Evolutionary conservation across 2,113 vertebrate genomes (phyloP).

Genomic region (Nothoprocta pentlandii): DNA sequence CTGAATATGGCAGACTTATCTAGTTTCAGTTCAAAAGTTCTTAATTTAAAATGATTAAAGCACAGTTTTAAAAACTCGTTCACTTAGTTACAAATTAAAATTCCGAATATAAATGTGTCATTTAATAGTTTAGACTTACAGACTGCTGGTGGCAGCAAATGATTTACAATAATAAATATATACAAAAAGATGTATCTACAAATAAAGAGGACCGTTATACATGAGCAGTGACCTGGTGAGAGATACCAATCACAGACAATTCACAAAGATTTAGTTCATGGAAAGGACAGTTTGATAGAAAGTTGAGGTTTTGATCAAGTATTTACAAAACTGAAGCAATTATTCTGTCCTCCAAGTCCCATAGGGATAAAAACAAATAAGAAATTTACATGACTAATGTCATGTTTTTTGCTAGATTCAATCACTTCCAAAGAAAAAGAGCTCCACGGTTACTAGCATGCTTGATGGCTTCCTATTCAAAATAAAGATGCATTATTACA

Average conservation of each 20-base stretch:
- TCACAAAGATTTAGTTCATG: constrained; percentile 88
- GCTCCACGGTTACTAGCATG: constrained; percentile 92
- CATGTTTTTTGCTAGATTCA: constrained; percentile 90
- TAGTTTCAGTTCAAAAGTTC: constrained; percentile 81
- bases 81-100: constrained; percentile 86
- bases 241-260: constrained; percentile 90
- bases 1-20: constrained; percentile 75
- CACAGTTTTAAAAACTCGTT: constrained; percentile 83
- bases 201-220: constrained; percentile 83
- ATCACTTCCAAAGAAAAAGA: constrained; percentile 86
- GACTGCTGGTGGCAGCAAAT: constrained; percentile 93
- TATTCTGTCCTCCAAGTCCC: constrained; percentile 87
- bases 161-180: constrained; percentile 90
- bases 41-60: constrained; percentile 83
- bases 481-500: constrained; percentile 72
- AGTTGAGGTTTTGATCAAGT: constrained; percentile 81
- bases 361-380: constrained; percentile 89
- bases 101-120: constrained; percentile 87
- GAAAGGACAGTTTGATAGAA: constrained; percentile 82
- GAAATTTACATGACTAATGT: constrained; percentile 83
- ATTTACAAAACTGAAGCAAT: constrained; percentile 85
- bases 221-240: constrained; percentile 83
- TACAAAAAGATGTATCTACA: constrained; percentile 88
- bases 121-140: constrained; percentile 92
- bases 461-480: constrained; percentile 85